Evolutionary conservation across 2,113 vertebrate genomes (phyloP), one percentile per base, ranked within the genome.

Genomic region (Thalassoma bifasciatum): DNA sequence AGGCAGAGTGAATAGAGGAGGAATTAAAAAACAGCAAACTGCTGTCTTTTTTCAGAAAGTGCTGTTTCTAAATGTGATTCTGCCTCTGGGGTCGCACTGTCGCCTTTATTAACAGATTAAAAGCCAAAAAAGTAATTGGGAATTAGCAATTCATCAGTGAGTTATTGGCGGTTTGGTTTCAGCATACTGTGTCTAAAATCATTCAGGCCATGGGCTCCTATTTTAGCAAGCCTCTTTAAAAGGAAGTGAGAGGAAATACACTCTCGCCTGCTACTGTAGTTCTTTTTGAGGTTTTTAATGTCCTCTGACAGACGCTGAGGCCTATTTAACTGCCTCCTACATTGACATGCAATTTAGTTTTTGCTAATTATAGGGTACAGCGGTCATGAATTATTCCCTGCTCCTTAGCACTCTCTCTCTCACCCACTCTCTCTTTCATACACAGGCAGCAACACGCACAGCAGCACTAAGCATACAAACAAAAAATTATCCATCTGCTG

Each of bases 281-380:
- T 78, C n/a, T 73, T 67, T 61, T 63, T 77, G 61, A 77, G 60
- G 53, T 71, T 86, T 65, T 62, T 79, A 78, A 88, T 83, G 79
- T 84, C 81, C 77, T 90, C 52, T 88, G 84, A 87, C 81, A 84
- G 75, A 79, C 64, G 70, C 73, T 0, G 57, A 87, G 76, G 77
- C 76, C 78, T 59, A 76, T 90, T 88, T 82, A 87, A 86, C 77
- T 75, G 85, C 82, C 79, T 86, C 77, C 87, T 65, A 77, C 85
- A 71, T 60, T 84, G 85, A 89, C 89, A 85, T 46, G 69, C 88
- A 89, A 88, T 91, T 90, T 90, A 88, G 87, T 89, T 93, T 92
- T 90, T 80, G 85, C 91, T 93, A 93, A 93, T 93, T 92, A 93
- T 91, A 89, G 81, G 71, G 79, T 74, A 67, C 79, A 68, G 73